Conservation (phyloP, 2,113 vertebrate genomes). For the Sardina pilchardus region DNA sequence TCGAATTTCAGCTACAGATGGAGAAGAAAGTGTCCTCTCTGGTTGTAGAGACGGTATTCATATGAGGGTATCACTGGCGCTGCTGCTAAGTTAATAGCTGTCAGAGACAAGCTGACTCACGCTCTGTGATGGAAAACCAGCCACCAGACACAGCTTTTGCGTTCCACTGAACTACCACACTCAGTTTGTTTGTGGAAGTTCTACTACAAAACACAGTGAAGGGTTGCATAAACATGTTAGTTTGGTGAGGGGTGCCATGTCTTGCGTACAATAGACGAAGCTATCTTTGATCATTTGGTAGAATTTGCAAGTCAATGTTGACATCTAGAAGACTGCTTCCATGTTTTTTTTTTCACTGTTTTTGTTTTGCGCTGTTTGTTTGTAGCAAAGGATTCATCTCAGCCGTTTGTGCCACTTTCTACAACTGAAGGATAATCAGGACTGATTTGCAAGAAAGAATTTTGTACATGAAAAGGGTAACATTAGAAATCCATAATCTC, state of each 20-base stretch:
- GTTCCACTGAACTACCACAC: background rate
- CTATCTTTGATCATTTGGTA: conserved; percentile 6
- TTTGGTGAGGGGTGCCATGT: background rate
- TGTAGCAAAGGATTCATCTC: conserved; percentile 1
- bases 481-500: background rate
- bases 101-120: background rate
- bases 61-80: background rate
- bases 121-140: background rate
- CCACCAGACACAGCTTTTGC: conserved; percentile 2
- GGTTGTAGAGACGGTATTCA: background rate
- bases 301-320: background rate
- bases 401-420: conserved; percentile 18
- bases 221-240: background rate
- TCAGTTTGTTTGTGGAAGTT: background rate
- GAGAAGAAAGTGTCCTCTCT: background rate
- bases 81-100: background rate
- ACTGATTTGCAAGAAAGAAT: background rate
- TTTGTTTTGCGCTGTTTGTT: background rate
- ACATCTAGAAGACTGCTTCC: background rate
- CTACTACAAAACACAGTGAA: background rate
- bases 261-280: background rate
- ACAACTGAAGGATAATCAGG: background rate
- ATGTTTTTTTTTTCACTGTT: background rate
- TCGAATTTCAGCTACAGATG: background rate
- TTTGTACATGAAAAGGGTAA: background rate